phyloP scores from a whole-genome alignment of 2,797 vertebrate genomes.

The Rhinichthys osculus region DNA sequence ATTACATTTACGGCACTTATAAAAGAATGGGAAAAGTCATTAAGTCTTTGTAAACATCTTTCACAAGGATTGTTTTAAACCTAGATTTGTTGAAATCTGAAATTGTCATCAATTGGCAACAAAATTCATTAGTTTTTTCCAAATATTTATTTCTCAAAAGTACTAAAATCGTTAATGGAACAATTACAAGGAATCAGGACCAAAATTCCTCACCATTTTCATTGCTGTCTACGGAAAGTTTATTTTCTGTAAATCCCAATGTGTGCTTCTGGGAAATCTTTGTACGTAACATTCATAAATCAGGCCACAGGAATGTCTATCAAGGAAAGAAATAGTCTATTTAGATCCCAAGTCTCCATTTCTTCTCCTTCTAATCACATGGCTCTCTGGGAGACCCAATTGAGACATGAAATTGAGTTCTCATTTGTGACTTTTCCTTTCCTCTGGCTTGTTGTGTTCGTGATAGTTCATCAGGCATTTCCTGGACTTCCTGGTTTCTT shows the following conservation, averaged over 20 bases:
- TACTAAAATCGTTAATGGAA: background rate
- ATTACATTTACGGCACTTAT: background rate
- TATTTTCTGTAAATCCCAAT: background rate
- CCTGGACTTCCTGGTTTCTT: conserved; percentile 56
- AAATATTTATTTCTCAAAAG: conserved; percentile 6
- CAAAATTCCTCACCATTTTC: background rate
- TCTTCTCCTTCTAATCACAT: background rate
- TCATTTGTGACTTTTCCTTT: conserved; percentile 15
- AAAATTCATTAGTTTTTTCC: background rate
- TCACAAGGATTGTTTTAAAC: background rate
- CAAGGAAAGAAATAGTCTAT: background rate
- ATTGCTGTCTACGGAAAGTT: background rate
- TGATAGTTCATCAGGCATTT: conserved; percentile 61
- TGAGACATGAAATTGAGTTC: background rate
- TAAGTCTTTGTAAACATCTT: background rate
- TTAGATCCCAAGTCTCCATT: background rate
- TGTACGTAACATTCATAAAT: background rate
- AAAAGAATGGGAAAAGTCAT: background rate
- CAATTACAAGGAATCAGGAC: background rate
- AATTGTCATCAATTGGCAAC: background rate
- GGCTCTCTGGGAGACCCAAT: background rate
- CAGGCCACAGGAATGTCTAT: background rate
- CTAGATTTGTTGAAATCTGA: background rate
- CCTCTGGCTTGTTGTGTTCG: conserved; percentile 44
- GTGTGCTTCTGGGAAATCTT: conserved; percentile 4